Evolutionary conservation across 2,797 vertebrate species (phyloP).

Genomic region (Varecia variegata): DNA sequence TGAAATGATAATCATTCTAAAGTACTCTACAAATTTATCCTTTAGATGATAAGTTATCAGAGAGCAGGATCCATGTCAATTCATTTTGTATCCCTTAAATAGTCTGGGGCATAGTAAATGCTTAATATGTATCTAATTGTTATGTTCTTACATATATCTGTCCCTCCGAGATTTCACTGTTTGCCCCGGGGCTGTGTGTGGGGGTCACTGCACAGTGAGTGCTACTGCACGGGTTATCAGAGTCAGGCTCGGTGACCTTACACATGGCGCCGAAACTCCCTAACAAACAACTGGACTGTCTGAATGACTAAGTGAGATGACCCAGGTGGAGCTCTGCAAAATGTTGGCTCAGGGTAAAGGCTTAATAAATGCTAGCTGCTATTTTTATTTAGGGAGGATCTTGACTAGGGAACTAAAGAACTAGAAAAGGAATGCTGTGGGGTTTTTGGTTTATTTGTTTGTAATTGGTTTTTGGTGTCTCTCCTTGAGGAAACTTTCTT

Average conservation of each 20-base stretch:
- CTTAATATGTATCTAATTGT: not conserved
- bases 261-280: not conserved
- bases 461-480: not conserved
- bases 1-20: slow-evolving; percentile 51
- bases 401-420: not conserved
- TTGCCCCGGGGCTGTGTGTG: not conserved
- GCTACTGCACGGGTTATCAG: not conserved
- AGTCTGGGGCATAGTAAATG: not conserved
- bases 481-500: slow-evolving; percentile 7
- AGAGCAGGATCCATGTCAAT: not conserved
- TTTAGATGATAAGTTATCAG: slow-evolving; percentile 36
- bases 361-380: not conserved
- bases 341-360: not conserved
- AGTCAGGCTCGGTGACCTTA: not conserved
- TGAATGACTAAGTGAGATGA: not conserved
- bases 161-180: not conserved
- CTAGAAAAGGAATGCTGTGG: not conserved
- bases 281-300: not conserved
- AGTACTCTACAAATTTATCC: slow-evolving; percentile 34
- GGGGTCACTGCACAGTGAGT: rapidly evolving
- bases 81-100: not conserved
- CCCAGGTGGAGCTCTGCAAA: not conserved
- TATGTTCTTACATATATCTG: not conserved
- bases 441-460: not conserved
- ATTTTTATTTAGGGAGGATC: not conserved